Conservation (phyloP, 2,113 vertebrate genomes). For the Xenopus tropicalis region UCB_Xtro_10.0 CM004445.2:70518001-70518500, state of each 20-base stretch:
- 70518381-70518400: conserved; percentile 52
- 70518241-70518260: conserved; percentile 87
- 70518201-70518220: conserved; percentile 96
- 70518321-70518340: conserved; percentile 82
- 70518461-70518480: conserved; percentile 49
- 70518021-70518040: too few relatives aligned
- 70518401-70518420: conserved; percentile 48
- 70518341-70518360: conserved; percentile 50
- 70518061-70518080: conserved; percentile 94
- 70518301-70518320: conserved; percentile 82
- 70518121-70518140: conserved; percentile 95
- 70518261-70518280: conserved; percentile 77
- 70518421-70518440: conserved; percentile 60
- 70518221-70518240: conserved; percentile 94
- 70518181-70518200: conserved; percentile 98
- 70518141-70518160: conserved; percentile 92
- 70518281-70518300: conserved; percentile 80
- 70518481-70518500: conserved; percentile 31
- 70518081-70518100: conserved; percentile 90
- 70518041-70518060: conserved; percentile 87
- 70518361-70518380: conserved; percentile 54
- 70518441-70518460: conserved; percentile 67
- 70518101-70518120: conserved; percentile 88
- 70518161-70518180: conserved; percentile 89
- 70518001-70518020: too few relatives aligned